Evolutionary conservation across 2,113 vertebrate genomes (phyloP).

Genomic region (Castor canadensis): DNA sequence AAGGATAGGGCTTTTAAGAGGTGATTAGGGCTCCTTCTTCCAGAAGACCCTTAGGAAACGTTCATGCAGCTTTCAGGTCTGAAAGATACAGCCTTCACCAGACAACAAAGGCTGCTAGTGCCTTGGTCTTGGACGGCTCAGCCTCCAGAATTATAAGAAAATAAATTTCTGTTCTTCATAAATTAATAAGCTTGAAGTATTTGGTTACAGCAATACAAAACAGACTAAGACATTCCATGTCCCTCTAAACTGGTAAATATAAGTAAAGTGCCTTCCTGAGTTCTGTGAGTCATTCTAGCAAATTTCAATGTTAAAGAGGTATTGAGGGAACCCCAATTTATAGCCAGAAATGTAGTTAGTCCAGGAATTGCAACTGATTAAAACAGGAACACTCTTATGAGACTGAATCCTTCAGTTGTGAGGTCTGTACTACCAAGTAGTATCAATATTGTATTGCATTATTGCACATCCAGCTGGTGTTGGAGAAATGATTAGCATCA

Average conservation of each 20-base stretch:
- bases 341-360: not conserved
- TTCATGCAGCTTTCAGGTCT: not conserved
- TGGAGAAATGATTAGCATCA: not conserved
- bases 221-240: not conserved
- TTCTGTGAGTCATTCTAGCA: not conserved
- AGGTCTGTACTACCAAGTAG: not conserved
- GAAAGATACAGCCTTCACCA: not conserved
- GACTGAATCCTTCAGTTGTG: not conserved
- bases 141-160: not conserved
- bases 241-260: not conserved
- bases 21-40: not conserved
- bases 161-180: not conserved
- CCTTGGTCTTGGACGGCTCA: not conserved
- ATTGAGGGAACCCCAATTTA: not conserved
- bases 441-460: not conserved
- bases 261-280: not conserved
- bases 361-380: not conserved
- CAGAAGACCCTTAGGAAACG: not conserved
- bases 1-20: not conserved
- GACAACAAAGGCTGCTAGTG: not conserved
- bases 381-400: not conserved
- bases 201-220: not conserved
- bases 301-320: not conserved
- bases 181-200: not conserved
- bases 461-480: not conserved